Conservation (phyloP, 2,797 vertebrate genomes). For the Siniperca undulata region DNA sequence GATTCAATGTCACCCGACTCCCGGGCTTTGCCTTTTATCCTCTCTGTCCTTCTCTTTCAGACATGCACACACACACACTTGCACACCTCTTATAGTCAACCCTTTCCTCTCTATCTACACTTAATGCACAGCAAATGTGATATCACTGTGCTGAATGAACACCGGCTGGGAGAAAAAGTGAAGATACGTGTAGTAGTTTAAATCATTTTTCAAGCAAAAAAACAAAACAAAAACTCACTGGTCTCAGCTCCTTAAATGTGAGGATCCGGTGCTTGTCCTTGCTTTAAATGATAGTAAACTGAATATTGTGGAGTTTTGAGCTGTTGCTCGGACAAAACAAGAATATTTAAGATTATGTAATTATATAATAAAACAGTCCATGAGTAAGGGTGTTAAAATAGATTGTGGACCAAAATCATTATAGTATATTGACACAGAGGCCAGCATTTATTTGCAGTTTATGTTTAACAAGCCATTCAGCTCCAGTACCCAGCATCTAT, state of each 20-base stretch:
- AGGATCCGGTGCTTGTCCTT: background rate
- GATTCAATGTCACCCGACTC: background rate
- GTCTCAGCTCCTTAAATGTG: background rate
- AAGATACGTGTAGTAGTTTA: background rate
- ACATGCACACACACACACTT: background rate
- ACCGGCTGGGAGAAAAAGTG: background rate
- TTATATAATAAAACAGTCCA: background rate
- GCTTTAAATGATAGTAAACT: background rate
- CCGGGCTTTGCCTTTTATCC: background rate
- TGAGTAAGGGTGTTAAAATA: background rate
- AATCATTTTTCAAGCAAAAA: background rate
- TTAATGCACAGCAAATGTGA: constrained; percentile 5
- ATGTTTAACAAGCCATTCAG: constrained; percentile 1
- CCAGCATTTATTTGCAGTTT: background rate
- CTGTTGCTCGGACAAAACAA: background rate
- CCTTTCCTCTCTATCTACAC: background rate
- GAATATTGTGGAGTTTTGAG: background rate
- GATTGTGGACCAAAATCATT: background rate
- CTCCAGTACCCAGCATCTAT: background rate
- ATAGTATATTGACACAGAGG: background rate
- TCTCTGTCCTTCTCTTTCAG: background rate
- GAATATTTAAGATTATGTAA: background rate
- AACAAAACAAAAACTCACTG: no score
- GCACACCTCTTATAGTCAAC: background rate
- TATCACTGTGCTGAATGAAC: constrained; percentile 11